These are phyloP conservation scores for Vanessa atalanta DNA, from an alignment of 1,140 invertebrate species.

Conservation along the genomic window DNA sequence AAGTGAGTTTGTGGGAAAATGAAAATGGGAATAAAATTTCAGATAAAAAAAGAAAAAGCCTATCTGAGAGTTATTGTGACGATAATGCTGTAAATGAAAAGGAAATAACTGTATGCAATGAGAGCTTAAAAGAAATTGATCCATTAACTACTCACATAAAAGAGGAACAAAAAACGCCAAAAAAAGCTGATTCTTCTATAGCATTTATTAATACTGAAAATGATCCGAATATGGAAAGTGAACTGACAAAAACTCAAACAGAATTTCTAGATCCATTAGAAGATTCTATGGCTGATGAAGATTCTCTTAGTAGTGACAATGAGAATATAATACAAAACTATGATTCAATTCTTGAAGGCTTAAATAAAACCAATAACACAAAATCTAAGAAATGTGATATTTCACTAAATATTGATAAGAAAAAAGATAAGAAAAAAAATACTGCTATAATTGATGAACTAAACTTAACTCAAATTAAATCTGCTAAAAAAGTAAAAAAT, in stretches of 20 bases:
- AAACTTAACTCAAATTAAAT: constrained; percentile 64
- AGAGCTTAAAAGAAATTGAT: constrained; percentile 47
- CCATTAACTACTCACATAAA: constrained; percentile 54
- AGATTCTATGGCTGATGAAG: constrained; percentile 43
- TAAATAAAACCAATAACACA: constrained; percentile 50
- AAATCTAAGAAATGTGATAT: constrained; percentile 50
- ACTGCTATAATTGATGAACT: constrained; percentile 60
- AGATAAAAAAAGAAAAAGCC: constrained; percentile 38
- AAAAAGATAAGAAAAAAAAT: constrained; percentile 50
- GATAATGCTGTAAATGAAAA: constrained; percentile 55
- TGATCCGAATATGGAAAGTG: constrained; percentile 27
- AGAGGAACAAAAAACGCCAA: constrained; percentile 59
- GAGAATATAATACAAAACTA: constrained; percentile 65
- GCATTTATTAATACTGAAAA: constrained; percentile 46
- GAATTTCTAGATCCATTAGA: constrained; percentile 53
- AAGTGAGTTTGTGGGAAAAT: constrained; percentile 33
- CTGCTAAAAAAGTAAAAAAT: constrained; percentile 23
- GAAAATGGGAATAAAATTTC: constrained; percentile 31
- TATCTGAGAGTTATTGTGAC: constrained; percentile 45
- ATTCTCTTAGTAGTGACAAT: constrained; percentile 56
- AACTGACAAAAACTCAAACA: constrained; percentile 29
- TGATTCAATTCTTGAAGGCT: constrained; percentile 57
- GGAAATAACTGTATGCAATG: constrained; percentile 59
- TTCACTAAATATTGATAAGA: constrained; percentile 58
- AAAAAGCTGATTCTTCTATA: constrained; percentile 48